These are phyloP conservation scores for Hipparchia semele DNA, from an alignment of 2,888 invertebrate genomes.

Conservation along the genomic window DNA sequence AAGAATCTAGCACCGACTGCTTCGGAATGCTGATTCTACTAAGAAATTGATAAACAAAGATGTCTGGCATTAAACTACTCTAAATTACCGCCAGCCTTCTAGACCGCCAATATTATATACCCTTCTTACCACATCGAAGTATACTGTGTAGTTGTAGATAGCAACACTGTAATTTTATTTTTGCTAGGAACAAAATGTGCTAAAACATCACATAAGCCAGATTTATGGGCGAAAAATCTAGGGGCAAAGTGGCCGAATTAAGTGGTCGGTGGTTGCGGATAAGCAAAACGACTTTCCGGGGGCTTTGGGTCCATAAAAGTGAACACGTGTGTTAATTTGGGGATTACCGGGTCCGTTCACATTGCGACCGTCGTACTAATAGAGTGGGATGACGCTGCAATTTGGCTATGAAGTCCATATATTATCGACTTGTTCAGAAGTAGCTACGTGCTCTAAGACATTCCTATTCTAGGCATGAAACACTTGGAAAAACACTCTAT, in stretches of 20 bases:
- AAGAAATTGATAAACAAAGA: too few relatives aligned
- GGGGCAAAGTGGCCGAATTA: conserved; percentile 22
- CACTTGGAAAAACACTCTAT: too few relatives aligned
- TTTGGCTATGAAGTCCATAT: background rate
- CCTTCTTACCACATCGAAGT: too few relatives aligned
- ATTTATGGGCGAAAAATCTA: conserved; percentile 15
- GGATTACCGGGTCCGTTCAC: conserved; percentile 6
- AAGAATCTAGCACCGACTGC: too few relatives aligned
- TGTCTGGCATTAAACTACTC: too few relatives aligned
- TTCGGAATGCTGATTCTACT: too few relatives aligned
- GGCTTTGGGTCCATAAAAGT: conserved; percentile 24
- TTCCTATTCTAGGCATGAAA: too few relatives aligned
- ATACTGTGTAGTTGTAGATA: background rate
- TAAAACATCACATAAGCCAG: conserved; percentile 16
- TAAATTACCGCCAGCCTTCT: too few relatives aligned
- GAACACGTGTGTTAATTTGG: conserved; percentile 23
- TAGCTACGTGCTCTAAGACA: too few relatives aligned
- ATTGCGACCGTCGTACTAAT: background rate
- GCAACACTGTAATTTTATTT: background rate
- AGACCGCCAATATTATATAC: too few relatives aligned
- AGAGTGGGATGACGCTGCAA: conserved; percentile 16
- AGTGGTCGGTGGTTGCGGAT: conserved; percentile 23
- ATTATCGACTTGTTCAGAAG: too few relatives aligned
- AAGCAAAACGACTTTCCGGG: conserved; percentile 25
- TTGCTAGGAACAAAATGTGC: conserved; percentile 8